Base-by-base conservation (phyloP, 2,113 vertebrate genomes). In the Neogale vison region DNA sequence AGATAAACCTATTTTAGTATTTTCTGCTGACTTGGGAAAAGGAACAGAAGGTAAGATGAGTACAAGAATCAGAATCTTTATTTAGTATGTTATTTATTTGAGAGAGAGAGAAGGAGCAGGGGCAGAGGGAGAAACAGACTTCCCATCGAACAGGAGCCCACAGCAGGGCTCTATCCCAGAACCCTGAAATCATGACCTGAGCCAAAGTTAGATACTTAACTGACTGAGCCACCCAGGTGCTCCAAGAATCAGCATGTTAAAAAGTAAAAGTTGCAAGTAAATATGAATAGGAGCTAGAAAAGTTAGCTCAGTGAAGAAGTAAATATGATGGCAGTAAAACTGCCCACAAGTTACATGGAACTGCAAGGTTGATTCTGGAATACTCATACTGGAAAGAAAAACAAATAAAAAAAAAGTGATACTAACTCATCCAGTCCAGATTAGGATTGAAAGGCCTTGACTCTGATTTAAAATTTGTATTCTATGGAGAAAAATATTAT, bases 381-480 rank as follows among this genome's bases (percentile, higher is more conserved):
- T 52, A 80, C 2, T 84, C 71, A 42, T 59, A 80, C 23, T 79
- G 67, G 52, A 11, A 47, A 63, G 45, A 82, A 34, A 65, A 65
- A 29, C 15, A 80, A 93, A 39, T 26, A 0, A 2, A 95, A 52
- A 90, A 42, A 77, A 88, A 80, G 15, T 24, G 23, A 69, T 34
- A 63, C 3, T 0, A 29, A 80, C 36, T 83, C 50, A 86, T 72
- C 24, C 21, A 50, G 34, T 61, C 52, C 67, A 69, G 69, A 63
- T 79, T 91, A 95, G 11, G 65, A 80, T 17, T 88, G 31, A 71
- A 88, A 61, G 65, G 7, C 26, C 45, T 45, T 79, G 4, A 17
- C 20, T 67, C 18, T 8, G 47, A 93, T 82, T 88, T 88, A 95
- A 95, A 95, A 93, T 8, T 36, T 65, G 42, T 50, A 88, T 85